Conservation (phyloP, 2,888 invertebrate species). For the Sphecodes monilicornis region DNA sequence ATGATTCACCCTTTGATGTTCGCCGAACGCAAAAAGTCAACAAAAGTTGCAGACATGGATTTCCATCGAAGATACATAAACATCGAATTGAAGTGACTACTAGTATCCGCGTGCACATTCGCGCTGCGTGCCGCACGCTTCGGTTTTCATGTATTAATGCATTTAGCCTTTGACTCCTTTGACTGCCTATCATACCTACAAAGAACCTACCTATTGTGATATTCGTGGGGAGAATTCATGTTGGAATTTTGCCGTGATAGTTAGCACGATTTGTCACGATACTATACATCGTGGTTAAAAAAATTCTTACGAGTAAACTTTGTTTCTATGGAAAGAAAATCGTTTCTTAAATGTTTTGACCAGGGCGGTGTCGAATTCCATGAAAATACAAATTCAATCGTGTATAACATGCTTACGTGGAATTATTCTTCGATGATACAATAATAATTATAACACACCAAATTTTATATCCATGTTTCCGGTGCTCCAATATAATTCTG, state of each 20-base stretch:
- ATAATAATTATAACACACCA: too few species aligned
- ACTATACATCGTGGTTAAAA: background rate
- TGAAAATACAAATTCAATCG: too few species aligned
- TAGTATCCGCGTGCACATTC: background rate
- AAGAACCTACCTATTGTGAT: background rate
- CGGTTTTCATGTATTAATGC: background rate
- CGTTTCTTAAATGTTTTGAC: background rate
- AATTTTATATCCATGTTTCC: too few species aligned
- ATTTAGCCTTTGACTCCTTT: background rate
- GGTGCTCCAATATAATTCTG: too few species aligned
- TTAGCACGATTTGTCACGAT: background rate
- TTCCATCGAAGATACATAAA: background rate
- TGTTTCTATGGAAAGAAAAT: background rate
- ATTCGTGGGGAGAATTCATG: background rate
- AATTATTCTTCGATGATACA: too few species aligned
- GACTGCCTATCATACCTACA: background rate
- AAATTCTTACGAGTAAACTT: background rate
- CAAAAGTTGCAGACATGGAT: background rate
- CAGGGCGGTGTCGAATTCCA: too few species aligned
- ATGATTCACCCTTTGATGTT: background rate
- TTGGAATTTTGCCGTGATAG: background rate
- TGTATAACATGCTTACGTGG: too few species aligned
- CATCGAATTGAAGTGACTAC: background rate
- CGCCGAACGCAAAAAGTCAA: background rate
- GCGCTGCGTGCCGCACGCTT: background rate